A percentile compares a stretch with the other conserved stretches of the same genome.
These are phyloP conservation scores for Drosophila guanche DNA, from an alignment of 1,140 invertebrate genomes.

Conservation along the genomic window DNA sequence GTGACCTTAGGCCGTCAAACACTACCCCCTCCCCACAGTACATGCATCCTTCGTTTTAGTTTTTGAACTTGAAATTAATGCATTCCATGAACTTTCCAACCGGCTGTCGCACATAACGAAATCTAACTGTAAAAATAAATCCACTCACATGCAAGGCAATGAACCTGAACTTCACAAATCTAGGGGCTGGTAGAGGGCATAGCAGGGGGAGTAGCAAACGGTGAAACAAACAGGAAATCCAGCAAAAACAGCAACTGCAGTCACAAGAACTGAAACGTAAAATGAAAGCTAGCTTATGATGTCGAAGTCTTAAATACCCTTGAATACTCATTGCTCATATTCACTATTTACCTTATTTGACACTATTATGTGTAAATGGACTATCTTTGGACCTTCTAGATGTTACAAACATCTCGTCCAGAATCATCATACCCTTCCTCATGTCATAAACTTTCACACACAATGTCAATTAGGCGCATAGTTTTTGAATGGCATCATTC, in stretches of 20 bases:
- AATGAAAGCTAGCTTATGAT: too few relatives aligned
- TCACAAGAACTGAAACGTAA: conserved; percentile 13
- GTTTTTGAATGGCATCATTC: conserved; percentile 50
- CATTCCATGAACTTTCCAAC: conserved; percentile 16
- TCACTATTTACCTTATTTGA: too few relatives aligned
- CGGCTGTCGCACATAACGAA: conserved; percentile 1
- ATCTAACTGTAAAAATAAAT: conserved; percentile 64
- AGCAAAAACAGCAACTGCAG: conserved; percentile 15
- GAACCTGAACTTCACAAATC: conserved; percentile 71
- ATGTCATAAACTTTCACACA: neutral
- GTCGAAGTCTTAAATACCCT: too few relatives aligned
- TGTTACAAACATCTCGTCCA: too few relatives aligned
- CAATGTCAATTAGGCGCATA: conserved; percentile 62
- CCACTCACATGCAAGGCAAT: conserved; percentile 69
- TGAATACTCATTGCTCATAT: too few relatives aligned
- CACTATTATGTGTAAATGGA: too few relatives aligned
- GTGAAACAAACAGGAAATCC: conserved; percentile 35
- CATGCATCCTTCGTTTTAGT: conserved; percentile 1
- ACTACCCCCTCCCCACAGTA: neutral
- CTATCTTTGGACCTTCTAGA: too few relatives aligned
- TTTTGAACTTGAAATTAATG: conserved; percentile 66
- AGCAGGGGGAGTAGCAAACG: conserved; percentile 1
- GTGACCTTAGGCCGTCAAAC: conserved; percentile 55
- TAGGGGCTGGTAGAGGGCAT: conserved; percentile 1
- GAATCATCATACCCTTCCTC: too few relatives aligned